Percentiles rank a stretch among this genome's conserved stretches.
Conservation (phyloP, 1,140 invertebrate species). For the Holcopasites calliopsidis region DNA sequence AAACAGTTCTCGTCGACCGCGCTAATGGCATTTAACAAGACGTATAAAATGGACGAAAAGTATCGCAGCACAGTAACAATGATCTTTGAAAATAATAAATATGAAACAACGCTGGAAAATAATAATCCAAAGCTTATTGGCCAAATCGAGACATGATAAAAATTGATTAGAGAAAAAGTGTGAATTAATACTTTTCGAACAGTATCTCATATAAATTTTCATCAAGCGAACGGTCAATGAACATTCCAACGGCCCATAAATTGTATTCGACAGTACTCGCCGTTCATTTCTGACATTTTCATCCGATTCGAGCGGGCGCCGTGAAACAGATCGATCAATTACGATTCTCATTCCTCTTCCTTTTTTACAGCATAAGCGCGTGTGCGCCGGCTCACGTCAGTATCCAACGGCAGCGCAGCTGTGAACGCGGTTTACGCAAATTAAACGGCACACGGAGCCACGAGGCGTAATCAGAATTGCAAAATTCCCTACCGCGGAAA, state of each 20-base stretch:
- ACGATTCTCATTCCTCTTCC: not conserved
- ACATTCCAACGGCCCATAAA: constrained; percentile 6
- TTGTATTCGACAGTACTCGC: not conserved
- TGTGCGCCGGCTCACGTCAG: not conserved
- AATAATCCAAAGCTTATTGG: no score
- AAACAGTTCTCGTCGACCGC: not conserved
- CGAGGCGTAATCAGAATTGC: constrained; percentile 39
- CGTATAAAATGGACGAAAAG: not conserved
- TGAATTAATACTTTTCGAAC: no score
- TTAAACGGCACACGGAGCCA: constrained; percentile 19
- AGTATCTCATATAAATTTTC: constrained; percentile 21
- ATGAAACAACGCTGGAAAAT: no score
- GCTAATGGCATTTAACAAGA: not conserved
- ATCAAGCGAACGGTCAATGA: not conserved
- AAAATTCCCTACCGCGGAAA: constrained; percentile 26
- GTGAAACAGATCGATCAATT: constrained; percentile 19
- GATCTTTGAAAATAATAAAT: no score
- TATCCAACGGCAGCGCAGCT: not conserved
- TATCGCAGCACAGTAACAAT: no score
- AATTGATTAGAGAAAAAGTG: no score
- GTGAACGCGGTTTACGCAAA: constrained; percentile 21
- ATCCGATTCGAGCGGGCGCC: not conserved
- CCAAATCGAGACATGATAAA: no score
- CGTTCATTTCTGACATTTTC: constrained; percentile 15
- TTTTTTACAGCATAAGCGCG: not conserved